Evolutionary conservation across 2,113 vertebrate genomes (phyloP), one percentile per base, ranked within the genome.

Genomic region (Penelope pileata): DNA sequence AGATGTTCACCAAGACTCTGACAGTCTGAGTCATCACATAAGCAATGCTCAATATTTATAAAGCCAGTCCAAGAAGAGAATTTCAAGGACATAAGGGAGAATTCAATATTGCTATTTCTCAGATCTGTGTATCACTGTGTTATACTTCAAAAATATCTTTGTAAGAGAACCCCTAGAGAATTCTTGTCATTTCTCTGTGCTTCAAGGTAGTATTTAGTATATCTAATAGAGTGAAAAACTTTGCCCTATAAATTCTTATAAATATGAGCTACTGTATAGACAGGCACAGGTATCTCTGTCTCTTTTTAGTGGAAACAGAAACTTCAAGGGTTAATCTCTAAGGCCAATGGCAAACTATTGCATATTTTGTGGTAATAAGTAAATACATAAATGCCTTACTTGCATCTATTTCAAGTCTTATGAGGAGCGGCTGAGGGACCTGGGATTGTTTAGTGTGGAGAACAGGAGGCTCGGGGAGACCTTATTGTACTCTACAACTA

Each of bases 1-100:
- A 21, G n/a, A 58, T n/a, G 19, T 40, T 95, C 85, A 96, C 51
- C n/a, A 90, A 93, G 82, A 87, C 66, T 93, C 91, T 82, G 68
- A 68, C 32, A 70, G 92, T 83, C 78, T 90, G 90, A 97, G 82
- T 69, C 69, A 93, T 85, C 88, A 91, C 48, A 60, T 32, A 72
- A 96, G 88, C 88, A 94, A 73, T 42, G 77, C 93, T 96, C 88
- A 95, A 75, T 4, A 86, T 30, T 29, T 13, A 43, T 16, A 81
- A 75, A 81, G 2, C 2, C 18, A 45, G 19, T 4, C 24, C 67
- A 66, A 87, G 63, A 38, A 83, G 23, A 76, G 38, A 38, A 79
- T 76, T 81, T 54, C 42, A 92, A 81, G 66, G 74, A 86, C 43
- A 82, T 63, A 64, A 83, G n/a, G 54, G 68, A 95, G 79, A 80